A percentile compares a stretch with the other conserved stretches of the same genome.
Conservation (phyloP, 2,888 invertebrate genomes). For the Dioctria rufipes region DNA sequence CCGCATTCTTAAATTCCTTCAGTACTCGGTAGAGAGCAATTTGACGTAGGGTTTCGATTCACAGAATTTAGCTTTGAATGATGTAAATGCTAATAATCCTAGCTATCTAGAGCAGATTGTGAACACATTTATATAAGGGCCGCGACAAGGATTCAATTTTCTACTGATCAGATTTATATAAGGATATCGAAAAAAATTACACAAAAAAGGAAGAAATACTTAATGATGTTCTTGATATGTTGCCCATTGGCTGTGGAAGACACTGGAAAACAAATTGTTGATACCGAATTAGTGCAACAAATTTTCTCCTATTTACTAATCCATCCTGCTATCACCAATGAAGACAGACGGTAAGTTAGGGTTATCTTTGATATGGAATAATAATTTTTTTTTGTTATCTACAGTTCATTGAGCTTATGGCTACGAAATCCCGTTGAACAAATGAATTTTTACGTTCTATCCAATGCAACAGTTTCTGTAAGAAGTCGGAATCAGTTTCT, state of each 20-base stretch:
- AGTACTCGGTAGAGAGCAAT: conserved; percentile 84
- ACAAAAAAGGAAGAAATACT: conserved; percentile 72
- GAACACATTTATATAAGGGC: conserved; percentile 67
- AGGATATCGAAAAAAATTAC: conserved; percentile 65
- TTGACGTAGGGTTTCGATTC: conserved; percentile 68
- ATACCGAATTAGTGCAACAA: conserved; percentile 83
- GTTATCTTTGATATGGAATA: neutral
- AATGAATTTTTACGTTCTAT: conserved; percentile 60
- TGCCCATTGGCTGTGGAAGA: conserved; percentile 77
- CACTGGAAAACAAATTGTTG: conserved; percentile 80
- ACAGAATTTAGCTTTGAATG: conserved; percentile 71
- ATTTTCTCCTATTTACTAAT: conserved; percentile 91
- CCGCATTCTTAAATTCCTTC: conserved; percentile 88
- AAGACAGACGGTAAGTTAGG: conserved; percentile 79
- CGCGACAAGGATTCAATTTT: conserved; percentile 67
- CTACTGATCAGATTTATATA: conserved; percentile 68
- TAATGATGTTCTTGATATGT: conserved; percentile 80
- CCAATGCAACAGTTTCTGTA: conserved; percentile 62
- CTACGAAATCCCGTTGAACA: conserved; percentile 75
- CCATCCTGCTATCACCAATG: conserved; percentile 89
- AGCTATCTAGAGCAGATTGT: conserved; percentile 72
- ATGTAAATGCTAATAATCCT: conserved; percentile 76
- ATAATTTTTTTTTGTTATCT: conserved; percentile 57
- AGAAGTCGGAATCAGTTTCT: conserved; percentile 48
- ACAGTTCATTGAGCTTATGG: conserved; percentile 84